Evolutionary conservation across 2,888 invertebrate genomes (phyloP), one percentile per base, ranked within the genome.

Genomic region (Catocala nupta): DNA sequence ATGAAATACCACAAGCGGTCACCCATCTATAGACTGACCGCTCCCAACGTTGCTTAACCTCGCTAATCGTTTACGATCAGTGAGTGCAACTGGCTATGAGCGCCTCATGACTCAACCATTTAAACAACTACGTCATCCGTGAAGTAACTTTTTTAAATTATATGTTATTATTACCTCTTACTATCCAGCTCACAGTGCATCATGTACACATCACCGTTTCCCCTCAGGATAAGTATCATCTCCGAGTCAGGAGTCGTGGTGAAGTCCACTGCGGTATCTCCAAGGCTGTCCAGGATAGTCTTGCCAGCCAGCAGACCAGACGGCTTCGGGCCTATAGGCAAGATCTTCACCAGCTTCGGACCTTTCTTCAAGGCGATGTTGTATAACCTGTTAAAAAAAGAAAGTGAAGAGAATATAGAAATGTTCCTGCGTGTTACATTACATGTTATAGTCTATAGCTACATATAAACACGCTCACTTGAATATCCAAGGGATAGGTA

Each of bases 261-360:
- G 91, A 99, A 98, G 89, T 97, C 97, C 12, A 98, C 97, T 0
- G 97, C 97, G 0, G 96, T 96, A 81, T 98, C 98, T 0, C 98
- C 98, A n/a, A 98, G 95, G 8, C 94, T 93, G 63, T 92, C 92
- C 50, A 94, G 86, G n/a, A 94, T 78, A 0, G 89, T 83, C 39
- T 94, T 94, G 0, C 95, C 94, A 9, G 95, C 92, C 48, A 94
- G 69, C 1, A 82, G 83, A 2, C 94, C 89, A 2, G 88, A 83
- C 0, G 95, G 92, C 66, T 90, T 92, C 4, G 90, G 90, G 0
- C 94, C 92, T 11, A 91, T 90, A 0, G 85, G 78, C 70, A 90
- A 81, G 54, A 88, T 82, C 59, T 89, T 91, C 5, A 91, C 86
- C 2, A 94, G 81, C 47, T 90, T 90, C 0, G 93, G 91, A 0